phyloP scores from a whole-genome alignment of 2,797 vertebrate genomes.

The Ateles fusciceps region DNA sequence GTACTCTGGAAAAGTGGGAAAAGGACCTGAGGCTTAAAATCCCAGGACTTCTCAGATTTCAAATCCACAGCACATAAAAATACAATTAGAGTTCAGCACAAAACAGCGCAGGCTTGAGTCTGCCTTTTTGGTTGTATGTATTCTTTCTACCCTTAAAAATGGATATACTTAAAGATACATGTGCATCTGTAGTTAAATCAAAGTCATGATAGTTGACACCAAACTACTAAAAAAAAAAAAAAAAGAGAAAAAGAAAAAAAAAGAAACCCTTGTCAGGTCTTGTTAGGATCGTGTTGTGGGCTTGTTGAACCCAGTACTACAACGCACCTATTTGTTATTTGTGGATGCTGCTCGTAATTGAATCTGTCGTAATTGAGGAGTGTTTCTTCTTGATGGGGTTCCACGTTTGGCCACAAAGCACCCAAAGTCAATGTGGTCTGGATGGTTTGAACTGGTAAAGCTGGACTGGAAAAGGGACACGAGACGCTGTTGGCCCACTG shows the following conservation, averaged over 20 bases:
- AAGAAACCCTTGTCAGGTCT: conserved; percentile 75
- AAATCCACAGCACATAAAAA: conserved; percentile 76
- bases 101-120: conserved; percentile 18
- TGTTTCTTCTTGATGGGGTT: conserved; percentile 45
- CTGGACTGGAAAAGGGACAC: accelerated
- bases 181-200: conserved; percentile 29
- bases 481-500: conserved; percentile 37
- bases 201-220: conserved; percentile 69
- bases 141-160: conserved; percentile 52
- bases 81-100: conserved; percentile 68
- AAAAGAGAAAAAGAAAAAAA: neutral
- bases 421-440: conserved; percentile 24
- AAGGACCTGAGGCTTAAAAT: conserved; percentile 79
- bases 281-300: conserved; percentile 76
- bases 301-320: conserved; percentile 68
- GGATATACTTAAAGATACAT: conserved; percentile 55
- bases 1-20: conserved; percentile 87
- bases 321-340: conserved; percentile 72
- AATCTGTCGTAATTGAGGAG: conserved; percentile 49
- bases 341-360: conserved; percentile 76
- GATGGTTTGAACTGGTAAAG: neutral
- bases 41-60: conserved; percentile 72
- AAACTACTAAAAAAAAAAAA: conserved; percentile 58
- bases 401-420: conserved; percentile 42
- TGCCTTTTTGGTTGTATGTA: neutral